These are phyloP conservation scores for Phyllostomus hastatus DNA, from an alignment of 2,113 vertebrate genomes.

Conservation along the genomic window DNA sequence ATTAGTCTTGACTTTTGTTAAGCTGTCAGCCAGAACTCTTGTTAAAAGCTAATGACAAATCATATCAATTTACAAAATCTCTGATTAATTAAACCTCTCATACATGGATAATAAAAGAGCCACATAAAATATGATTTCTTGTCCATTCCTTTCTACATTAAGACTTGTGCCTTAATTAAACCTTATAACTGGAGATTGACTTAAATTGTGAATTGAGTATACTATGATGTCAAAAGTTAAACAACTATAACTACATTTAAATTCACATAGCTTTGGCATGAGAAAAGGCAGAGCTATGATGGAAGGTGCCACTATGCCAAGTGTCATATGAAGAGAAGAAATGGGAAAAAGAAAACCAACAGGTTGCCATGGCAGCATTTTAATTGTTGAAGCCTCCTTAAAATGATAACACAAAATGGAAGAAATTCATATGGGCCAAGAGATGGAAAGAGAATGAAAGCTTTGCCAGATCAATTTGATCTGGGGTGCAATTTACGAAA, in stretches of 20 bases:
- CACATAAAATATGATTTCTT: slow-evolving; percentile 18
- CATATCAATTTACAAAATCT: slow-evolving; percentile 64
- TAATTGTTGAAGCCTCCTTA: background rate
- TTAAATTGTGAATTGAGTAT: background rate
- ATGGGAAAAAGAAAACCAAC: background rate
- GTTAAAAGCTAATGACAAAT: slow-evolving; percentile 58
- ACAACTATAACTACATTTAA: background rate
- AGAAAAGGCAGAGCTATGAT: background rate
- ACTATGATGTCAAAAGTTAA: background rate
- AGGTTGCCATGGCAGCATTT: background rate
- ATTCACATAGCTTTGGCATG: background rate
- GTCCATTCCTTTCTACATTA: background rate
- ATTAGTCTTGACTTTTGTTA: slow-evolving; percentile 19
- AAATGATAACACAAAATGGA: background rate
- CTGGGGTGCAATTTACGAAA: background rate
- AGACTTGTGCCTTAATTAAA: background rate
- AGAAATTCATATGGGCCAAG: background rate
- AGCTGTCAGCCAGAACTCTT: slow-evolving; percentile 56
- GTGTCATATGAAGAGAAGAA: background rate
- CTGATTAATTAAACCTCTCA: slow-evolving; percentile 69
- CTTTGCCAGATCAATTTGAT: background rate
- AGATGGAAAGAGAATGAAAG: background rate
- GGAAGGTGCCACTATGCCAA: background rate
- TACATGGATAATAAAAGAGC: background rate
- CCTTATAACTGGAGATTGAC: background rate